phyloP scores from a whole-genome alignment of 2,113 vertebrate genomes.

The Ovis canadensis region DNA sequence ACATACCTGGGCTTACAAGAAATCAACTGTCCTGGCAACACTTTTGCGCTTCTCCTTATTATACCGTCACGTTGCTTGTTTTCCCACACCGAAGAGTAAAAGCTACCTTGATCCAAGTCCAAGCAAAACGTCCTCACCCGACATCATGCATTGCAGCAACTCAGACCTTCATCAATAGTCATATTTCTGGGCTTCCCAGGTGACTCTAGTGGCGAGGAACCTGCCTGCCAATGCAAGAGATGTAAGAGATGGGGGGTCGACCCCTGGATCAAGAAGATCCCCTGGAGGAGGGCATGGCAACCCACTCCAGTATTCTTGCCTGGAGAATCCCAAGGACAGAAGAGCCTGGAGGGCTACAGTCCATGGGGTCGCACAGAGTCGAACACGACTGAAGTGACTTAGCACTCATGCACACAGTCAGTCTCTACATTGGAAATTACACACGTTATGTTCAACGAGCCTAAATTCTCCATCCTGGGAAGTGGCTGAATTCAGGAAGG shows the following conservation, averaged over 20 bases:
- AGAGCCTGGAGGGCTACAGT: fast-evolving
- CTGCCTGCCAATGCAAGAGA: not conserved
- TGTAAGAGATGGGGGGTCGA: not conserved
- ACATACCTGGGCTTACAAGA: not conserved
- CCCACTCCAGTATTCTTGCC: not conserved
- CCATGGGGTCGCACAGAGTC: not conserved
- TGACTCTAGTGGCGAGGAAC: not conserved
- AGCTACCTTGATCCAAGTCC: not conserved
- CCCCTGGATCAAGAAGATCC: not conserved
- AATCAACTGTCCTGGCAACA: not conserved
- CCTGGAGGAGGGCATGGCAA: not conserved
- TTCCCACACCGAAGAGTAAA: not conserved
- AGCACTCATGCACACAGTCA: not conserved
- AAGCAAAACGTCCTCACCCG: not conserved
- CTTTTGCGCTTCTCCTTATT: not conserved
- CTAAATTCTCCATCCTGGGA: not conserved
- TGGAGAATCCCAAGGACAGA: not conserved
- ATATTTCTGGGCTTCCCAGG: not conserved
- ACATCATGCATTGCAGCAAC: not conserved
- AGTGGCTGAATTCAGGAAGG: not conserved
- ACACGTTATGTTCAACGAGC: not conserved
- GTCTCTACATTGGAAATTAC: not conserved
- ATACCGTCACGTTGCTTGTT: not conserved
- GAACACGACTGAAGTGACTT: fast-evolving
- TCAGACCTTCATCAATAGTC: not conserved